Conservation (phyloP, 2,797 vertebrate genomes). For the Sebastes miniatus region DNA sequence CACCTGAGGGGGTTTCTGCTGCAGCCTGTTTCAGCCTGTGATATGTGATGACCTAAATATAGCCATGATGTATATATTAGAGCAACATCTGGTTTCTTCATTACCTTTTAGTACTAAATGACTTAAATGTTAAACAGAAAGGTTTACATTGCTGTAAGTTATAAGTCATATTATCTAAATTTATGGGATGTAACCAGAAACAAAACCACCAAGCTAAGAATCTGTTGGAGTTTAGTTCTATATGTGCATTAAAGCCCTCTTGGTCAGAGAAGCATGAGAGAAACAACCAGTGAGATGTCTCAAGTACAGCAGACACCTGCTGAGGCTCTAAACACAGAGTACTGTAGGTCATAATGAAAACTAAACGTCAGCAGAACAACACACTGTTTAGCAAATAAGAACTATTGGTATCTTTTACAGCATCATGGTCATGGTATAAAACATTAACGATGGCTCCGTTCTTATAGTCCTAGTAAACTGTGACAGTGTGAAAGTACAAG, state of each 20-base stretch:
- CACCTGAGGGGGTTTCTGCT: neutral
- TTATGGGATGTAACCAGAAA: neutral
- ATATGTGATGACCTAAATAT: neutral
- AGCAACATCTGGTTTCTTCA: neutral
- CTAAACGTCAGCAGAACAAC: neutral
- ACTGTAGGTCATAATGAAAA: no score
- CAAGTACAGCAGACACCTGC: neutral
- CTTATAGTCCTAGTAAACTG: no score
- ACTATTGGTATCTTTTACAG: neutral
- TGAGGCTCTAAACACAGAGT: neutral
- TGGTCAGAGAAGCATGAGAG: neutral
- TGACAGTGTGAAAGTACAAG: no score
- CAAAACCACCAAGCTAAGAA: neutral
- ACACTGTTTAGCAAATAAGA: neutral
- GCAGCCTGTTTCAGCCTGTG: neutral
- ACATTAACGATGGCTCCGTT: neutral
- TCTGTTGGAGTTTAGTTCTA: no score
- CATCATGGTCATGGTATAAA: neutral
- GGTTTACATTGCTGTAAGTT: neutral
- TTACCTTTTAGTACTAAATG: neutral
- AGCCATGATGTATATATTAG: neutral
- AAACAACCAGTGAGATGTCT: neutral
- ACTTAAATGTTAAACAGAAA: neutral
- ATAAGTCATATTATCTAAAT: neutral
- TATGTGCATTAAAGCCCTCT: neutral